phyloP scores from a whole-genome alignment of 2,797 vertebrate genomes.

The Sebastes glaucus region DNA sequence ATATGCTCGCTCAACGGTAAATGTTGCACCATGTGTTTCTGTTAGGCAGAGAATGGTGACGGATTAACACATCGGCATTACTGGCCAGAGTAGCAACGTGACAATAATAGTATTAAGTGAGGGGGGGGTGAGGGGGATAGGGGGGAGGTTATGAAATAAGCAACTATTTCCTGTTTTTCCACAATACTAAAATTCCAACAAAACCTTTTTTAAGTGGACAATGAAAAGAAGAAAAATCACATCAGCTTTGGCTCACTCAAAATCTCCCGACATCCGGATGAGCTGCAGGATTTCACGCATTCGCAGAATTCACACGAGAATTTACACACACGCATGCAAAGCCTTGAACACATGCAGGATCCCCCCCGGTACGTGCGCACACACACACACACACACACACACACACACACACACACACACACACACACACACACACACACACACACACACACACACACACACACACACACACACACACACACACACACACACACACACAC shows the following conservation, averaged over 20 bases:
- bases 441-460: background rate
- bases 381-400: background rate
- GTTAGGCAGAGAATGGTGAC: background rate
- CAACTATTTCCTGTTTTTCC: background rate
- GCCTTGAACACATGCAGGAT: background rate
- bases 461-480: background rate
- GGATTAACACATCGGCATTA: background rate
- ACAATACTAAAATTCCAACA: background rate
- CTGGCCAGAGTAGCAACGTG: background rate
- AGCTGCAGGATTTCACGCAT: slow-evolving; percentile 53
- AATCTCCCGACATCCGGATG: slow-evolving; percentile 40
- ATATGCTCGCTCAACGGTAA: slow-evolving; percentile 10
- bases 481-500: background rate
- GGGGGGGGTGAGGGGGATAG: accelerated
- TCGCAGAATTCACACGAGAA: slow-evolving; percentile 27
- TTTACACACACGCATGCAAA: slow-evolving; percentile 31
- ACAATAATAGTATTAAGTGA: background rate
- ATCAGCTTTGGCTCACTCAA: slow-evolving; percentile 6
- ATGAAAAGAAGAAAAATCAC: background rate
- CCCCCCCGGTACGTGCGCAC: too few relatives aligned
- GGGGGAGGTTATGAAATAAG: background rate
- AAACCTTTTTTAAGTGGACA: background rate
- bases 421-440: too few relatives aligned
- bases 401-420: too few relatives aligned
- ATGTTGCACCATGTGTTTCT: background rate